Evolutionary conservation across 2,888 invertebrate species (phyloP), one percentile per base, ranked within the genome.

Genomic region (Eupithecia dodoneata): DNA sequence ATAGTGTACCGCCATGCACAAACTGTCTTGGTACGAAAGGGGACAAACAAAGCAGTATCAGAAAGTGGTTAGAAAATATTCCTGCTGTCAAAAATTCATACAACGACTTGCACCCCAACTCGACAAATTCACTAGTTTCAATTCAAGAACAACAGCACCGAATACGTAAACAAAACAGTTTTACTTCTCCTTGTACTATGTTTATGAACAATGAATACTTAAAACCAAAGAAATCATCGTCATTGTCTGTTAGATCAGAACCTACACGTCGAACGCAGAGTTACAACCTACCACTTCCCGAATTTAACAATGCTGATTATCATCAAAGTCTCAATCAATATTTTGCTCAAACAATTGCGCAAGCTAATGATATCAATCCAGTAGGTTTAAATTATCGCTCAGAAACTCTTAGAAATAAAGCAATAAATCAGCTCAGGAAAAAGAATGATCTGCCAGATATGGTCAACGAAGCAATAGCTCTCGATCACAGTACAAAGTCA

Each of bases 21-120:
- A 96, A 93, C 79, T 96, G 96, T 83, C 85, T 94, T 0, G 90
- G 91, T 45, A 93, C 94, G 70, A 96, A 96, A 87, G 97, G 97
- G 63, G 97, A 97, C 85, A 97, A 97, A 87, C 97, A 97, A 85
- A 96, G 95, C 82, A 97, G 96, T 87, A 97, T 97, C 71, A 95
- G 97, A 79, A 96, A 97, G 89, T 97, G 97, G 97, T 89, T 97
- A 65, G 97, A 97, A 90, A 96, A 97, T 82, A 97, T 97, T 72
- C 97, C 97, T 63, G 88, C 88, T 76, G 86, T 85, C 41, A 94
- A 94, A 84, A 91, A 91, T 81, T 76, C 88, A 4, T 89, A 90
- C 79, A 91, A 86, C 72, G 93, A 93, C 13, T 86, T 87, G 71
- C 75, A 87, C 73, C 84, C 87, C 70, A 89, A 87, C 75, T 67